phyloP scores from a whole-genome alignment of 2,888 invertebrate genomes.

The Sericinus montela region DNA sequence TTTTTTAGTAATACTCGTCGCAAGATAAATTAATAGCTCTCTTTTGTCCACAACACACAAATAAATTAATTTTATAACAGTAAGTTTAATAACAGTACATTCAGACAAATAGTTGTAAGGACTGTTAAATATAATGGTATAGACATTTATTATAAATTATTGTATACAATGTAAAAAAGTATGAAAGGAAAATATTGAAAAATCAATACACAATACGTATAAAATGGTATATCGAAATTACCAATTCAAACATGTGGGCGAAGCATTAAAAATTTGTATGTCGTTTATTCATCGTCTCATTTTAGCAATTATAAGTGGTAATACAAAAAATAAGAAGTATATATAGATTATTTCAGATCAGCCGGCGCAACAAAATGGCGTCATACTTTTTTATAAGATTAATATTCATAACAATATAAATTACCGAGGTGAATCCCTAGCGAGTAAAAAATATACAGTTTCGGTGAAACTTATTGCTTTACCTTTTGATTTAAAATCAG shows the following conservation, averaged over 20 bases:
- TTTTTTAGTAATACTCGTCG: no score
- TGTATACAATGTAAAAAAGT: neutral
- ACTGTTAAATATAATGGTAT: no score
- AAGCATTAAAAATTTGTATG: no score
- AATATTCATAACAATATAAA: constrained; percentile 26
- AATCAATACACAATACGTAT: constrained; percentile 18
- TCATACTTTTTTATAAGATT: constrained; percentile 69
- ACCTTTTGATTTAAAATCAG: constrained; percentile 44
- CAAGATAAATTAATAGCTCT: no score
- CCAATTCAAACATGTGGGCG: no score
- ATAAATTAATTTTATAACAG: no score
- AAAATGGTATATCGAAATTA: no score
- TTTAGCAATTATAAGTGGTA: neutral
- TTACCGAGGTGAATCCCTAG: constrained; percentile 18
- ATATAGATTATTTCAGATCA: constrained; percentile 65
- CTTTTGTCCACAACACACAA: no score
- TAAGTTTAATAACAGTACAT: no score
- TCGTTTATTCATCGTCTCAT: no score
- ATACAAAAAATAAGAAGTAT: constrained; percentile 36
- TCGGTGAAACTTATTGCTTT: constrained; percentile 34
- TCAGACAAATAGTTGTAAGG: no score
- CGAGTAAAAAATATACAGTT: constrained; percentile 8
- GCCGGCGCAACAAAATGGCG: constrained; percentile 80
- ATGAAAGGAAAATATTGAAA: constrained; percentile 15
- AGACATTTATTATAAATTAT: no score